Conservation (phyloP, 2,888 invertebrate genomes). For the Platerodrilus igneus region DNA sequence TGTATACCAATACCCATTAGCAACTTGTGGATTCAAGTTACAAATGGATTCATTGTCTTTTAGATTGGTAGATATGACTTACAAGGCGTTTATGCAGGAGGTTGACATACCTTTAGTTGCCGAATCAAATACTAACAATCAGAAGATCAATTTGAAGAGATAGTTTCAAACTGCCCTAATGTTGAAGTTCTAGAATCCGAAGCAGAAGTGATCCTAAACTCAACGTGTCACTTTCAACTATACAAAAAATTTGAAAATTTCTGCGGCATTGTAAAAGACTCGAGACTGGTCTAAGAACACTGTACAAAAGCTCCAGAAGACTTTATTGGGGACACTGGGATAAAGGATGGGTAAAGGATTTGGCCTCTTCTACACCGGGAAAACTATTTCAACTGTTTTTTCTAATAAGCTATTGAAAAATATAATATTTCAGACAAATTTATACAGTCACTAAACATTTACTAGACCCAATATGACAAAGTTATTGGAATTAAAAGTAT, state of each 20-base stretch:
- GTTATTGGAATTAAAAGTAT: not conserved
- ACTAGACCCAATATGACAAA: not conserved
- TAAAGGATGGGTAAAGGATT: not conserved
- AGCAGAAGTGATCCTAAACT: not conserved
- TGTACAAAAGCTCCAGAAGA: not conserved
- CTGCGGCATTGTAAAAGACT: not conserved
- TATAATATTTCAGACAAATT: constrained; percentile 4
- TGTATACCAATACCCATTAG: no score
- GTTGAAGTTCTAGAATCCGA: no score
- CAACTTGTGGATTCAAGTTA: no score
- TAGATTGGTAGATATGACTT: no score
- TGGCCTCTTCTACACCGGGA: not conserved
- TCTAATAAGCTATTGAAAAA: not conserved
- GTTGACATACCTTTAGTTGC: no score
- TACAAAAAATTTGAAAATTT: not conserved
- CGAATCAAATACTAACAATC: no score
- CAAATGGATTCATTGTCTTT: no score
- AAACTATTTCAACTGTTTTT: not conserved
- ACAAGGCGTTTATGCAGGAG: no score
- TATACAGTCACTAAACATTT: not conserved
- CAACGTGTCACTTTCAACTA: not conserved
- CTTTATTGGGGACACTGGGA: not conserved
- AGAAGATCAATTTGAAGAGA: no score
- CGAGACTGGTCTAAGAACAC: not conserved
- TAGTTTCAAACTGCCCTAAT: no score